These are phyloP conservation scores for Plodia interpunctella DNA, from an alignment of 1,140 invertebrate species.

Conservation along the genomic window DNA sequence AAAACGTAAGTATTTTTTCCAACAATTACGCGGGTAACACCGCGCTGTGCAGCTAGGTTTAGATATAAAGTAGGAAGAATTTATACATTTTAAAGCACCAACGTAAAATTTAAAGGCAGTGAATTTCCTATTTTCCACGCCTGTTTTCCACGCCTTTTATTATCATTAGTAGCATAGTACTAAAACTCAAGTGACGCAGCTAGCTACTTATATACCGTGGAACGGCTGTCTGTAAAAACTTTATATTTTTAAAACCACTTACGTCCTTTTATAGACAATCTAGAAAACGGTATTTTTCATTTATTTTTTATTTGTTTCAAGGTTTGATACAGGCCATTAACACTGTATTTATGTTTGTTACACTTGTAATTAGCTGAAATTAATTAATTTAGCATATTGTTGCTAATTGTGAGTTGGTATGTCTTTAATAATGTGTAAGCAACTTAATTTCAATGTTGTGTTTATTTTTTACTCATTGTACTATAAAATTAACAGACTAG, in stretches of 20 bases:
- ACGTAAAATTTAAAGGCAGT: background rate
- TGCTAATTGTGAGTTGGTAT: background rate
- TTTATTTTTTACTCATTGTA: too few relatives aligned
- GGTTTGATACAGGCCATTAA: conserved; percentile 4
- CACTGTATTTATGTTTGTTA: background rate
- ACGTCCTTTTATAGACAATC: conserved; percentile 4
- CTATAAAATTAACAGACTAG: too few relatives aligned
- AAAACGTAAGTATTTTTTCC: too few relatives aligned
- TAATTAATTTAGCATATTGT: background rate
- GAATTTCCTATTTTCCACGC: conserved; percentile 4
- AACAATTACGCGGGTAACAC: too few relatives aligned
- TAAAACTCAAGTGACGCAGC: background rate
- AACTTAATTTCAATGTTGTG: too few relatives aligned
- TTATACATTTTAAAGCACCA: background rate
- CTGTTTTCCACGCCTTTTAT: too few relatives aligned
- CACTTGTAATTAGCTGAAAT: conserved; percentile 3
- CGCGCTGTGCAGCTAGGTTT: too few relatives aligned
- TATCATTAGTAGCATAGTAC: background rate
- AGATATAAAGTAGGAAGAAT: too few relatives aligned
- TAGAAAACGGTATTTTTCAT: background rate
- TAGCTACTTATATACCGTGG: background rate
- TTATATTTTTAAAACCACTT: conserved; percentile 5
- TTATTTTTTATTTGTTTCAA: conserved; percentile 3
- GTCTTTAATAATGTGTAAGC: background rate
- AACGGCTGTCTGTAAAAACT: conserved; percentile 1